A percentile compares a stretch with the other conserved stretches of the same genome.
Conservation (phyloP, 1,140 invertebrate genomes). For the Ostrea edulis region DNA sequence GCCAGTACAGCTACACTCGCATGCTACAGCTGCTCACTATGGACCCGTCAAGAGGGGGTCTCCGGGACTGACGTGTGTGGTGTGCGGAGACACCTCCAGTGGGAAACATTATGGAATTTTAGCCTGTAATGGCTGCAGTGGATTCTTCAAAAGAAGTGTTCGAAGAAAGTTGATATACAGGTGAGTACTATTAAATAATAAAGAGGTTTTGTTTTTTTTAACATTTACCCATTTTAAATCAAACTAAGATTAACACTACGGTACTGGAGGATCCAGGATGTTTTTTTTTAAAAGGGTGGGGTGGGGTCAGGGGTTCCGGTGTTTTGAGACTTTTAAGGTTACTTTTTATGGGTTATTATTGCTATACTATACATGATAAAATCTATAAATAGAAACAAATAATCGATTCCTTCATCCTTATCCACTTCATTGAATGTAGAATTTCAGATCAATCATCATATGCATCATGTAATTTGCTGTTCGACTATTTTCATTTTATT, state of each 20-base stretch:
- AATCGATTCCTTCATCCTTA: too few species aligned
- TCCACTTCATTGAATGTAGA: too few species aligned
- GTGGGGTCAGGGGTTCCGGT: too few species aligned
- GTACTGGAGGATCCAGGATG: background rate
- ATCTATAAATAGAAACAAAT: too few species aligned
- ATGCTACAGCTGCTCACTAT: slow-evolving; percentile 42
- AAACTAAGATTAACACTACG: background rate
- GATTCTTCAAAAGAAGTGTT: slow-evolving; percentile 99
- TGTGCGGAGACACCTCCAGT: slow-evolving; percentile 97
- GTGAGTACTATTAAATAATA: slow-evolving; percentile 79
- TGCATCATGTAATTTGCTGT: too few species aligned
- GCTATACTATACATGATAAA: too few species aligned
- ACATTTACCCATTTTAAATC: background rate
- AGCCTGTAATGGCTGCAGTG: slow-evolving; percentile 99
- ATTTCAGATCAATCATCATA: too few species aligned
- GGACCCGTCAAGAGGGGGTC: slow-evolving; percentile 69
- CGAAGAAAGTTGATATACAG: slow-evolving; percentile 98
- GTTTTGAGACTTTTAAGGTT: too few species aligned
- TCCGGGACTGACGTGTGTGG: slow-evolving; percentile 86
- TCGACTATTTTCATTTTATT: too few species aligned
- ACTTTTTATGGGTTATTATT: too few species aligned
- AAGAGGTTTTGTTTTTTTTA: too few species aligned
- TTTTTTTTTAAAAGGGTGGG: too few species aligned
- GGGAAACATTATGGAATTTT: slow-evolving; percentile 99
- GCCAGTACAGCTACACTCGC: slow-evolving; percentile 50